These are phyloP conservation scores for Siniperca scherzeri DNA, from an alignment of 2,797 vertebrate genomes.

Conservation along the genomic window DNA sequence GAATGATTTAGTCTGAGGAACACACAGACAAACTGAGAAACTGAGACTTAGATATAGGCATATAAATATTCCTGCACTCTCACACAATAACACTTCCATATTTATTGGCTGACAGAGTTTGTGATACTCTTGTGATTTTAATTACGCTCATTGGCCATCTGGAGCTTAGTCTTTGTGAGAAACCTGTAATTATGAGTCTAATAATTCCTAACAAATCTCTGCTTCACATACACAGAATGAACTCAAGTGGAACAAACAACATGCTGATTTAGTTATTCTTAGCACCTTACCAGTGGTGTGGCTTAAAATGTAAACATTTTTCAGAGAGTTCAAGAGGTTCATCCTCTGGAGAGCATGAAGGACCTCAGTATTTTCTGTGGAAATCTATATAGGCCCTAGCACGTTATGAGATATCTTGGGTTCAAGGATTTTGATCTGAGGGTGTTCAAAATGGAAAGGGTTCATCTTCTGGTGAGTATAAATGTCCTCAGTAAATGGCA, in stretches of 20 bases:
- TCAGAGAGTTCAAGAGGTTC: not conserved
- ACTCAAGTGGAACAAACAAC: not conserved
- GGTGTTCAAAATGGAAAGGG: not conserved
- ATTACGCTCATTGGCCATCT: constrained; percentile 36
- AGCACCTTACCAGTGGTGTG: not conserved
- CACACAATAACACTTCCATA: constrained; percentile 7
- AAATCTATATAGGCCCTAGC: not conserved
- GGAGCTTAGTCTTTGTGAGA: constrained; percentile 7
- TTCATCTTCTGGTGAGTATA: constrained; percentile 9
- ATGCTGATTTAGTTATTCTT: not conserved
- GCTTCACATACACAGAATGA: not conserved
- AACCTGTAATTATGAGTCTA: constrained; percentile 4
- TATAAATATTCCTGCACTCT: constrained; percentile 4
- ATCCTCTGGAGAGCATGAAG: not conserved
- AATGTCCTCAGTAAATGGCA: not conserved
- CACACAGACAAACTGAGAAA: not conserved
- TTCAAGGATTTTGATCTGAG: not conserved
- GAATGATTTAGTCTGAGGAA: not conserved
- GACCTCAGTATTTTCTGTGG: not conserved
- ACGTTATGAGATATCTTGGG: not conserved
- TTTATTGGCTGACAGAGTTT: constrained; percentile 29
- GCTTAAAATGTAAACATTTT: not conserved
- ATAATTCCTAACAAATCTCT: not conserved
- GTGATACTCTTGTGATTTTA: constrained; percentile 30
- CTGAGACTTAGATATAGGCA: not conserved